These are phyloP conservation scores for Aviceda subcristata DNA, from an alignment of 2,113 vertebrate species.

Conservation along the genomic window DNA sequence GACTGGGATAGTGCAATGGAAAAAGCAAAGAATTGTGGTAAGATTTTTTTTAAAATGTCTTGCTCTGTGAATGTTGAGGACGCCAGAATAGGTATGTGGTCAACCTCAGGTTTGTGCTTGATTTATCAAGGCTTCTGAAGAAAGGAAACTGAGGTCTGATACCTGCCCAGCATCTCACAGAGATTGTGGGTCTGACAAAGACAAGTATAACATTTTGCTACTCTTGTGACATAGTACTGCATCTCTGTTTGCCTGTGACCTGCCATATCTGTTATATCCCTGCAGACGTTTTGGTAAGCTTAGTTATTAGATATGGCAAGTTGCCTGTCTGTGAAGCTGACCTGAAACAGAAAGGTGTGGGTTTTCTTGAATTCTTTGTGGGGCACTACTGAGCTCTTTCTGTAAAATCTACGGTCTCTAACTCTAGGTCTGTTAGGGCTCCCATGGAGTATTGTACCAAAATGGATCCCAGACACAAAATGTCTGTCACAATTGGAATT, in stretches of 20 bases:
- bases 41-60: background rate
- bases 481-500: background rate
- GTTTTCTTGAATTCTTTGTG: background rate
- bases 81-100: background rate
- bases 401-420: background rate
- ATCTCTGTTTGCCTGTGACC: background rate
- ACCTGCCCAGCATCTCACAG: background rate
- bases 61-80: background rate
- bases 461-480: background rate
- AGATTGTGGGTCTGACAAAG: background rate
- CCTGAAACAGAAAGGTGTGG: background rate
- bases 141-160: background rate
- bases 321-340: background rate
- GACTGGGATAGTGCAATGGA: background rate
- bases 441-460: background rate
- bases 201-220: fast-evolving
- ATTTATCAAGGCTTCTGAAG: background rate
- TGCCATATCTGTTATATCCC: background rate
- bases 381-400: background rate
- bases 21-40: background rate
- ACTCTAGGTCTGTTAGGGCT: background rate
- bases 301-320: background rate
- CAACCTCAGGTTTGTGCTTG: background rate
- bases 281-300: background rate
- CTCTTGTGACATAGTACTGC: background rate